Evolutionary conservation across 64 coral and sea anemone genomes (phyloP).

Genomic region (Montipora cactus): DNA sequence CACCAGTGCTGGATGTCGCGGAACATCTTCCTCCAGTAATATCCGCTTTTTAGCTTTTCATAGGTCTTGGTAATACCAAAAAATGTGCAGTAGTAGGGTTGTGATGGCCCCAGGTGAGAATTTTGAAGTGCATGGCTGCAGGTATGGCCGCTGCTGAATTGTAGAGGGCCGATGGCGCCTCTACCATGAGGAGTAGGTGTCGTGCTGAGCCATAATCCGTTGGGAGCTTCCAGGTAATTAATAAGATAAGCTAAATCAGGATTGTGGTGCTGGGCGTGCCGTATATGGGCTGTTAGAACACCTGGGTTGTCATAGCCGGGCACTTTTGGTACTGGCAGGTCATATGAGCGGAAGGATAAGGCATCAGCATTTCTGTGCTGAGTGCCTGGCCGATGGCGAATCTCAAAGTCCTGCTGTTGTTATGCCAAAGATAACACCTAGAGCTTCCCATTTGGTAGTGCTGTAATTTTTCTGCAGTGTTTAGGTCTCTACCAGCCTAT

Average conservation of each 20-base stretch:
- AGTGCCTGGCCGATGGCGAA: neutral
- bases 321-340: neutral
- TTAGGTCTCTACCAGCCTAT: conserved; percentile 49
- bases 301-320: conserved; percentile 2
- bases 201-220: neutral
- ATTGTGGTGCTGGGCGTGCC: neutral
- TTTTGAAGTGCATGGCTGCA: too few species aligned
- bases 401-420: conserved; percentile 47
- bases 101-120: too few species aligned
- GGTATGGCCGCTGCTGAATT: neutral
- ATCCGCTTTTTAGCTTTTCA: conserved; percentile 11
- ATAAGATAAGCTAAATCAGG: conserved; percentile 17
- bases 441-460: conserved; percentile 18
- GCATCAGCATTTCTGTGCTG: conserved; percentile 31
- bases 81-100: too few species aligned
- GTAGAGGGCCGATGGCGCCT: too few species aligned
- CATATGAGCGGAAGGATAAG: neutral
- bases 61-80: neutral
- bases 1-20: conserved; percentile 1
- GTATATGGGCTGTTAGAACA: neutral
- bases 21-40: conserved; percentile 47
- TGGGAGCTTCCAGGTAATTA: neutral
- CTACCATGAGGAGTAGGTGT: neutral
- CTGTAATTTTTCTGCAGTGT: conserved; percentile 40
- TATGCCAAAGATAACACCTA: conserved; percentile 40